Conservation (phyloP, 37 sponge, comb jelly and placozoan genomes). For the Agelas oroides region DNA sequence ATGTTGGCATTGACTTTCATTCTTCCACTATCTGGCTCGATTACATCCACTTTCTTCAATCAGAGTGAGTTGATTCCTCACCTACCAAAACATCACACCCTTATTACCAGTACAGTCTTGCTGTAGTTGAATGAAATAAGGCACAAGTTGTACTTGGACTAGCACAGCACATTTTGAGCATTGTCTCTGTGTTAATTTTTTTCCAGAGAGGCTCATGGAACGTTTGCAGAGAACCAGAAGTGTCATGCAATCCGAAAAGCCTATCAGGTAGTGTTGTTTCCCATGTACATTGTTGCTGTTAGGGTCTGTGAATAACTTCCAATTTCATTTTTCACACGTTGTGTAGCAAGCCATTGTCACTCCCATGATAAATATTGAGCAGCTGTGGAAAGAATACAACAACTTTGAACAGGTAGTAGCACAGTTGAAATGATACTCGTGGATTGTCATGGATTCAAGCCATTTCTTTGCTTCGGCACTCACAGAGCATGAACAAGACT, state of each 20-base stretch:
- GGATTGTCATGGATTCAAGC: no score
- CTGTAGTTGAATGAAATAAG: no score
- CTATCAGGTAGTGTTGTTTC: slow-evolving; percentile 63
- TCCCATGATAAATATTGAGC: slow-evolving; percentile 83
- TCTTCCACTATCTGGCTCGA: slow-evolving; percentile 92
- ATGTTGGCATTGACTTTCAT: slow-evolving; percentile 92
- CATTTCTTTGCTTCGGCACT: not conserved
- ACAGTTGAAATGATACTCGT: not conserved
- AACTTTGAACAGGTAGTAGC: slow-evolving; percentile 75
- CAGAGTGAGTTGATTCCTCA: slow-evolving; percentile 87
- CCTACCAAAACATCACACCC: no score
- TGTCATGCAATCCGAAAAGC: slow-evolving; percentile 72
- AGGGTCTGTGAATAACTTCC: not conserved
- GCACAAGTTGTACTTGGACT: no score
- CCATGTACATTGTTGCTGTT: not conserved
- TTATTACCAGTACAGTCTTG: no score
- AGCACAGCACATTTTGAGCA: no score
- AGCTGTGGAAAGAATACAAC: slow-evolving; percentile 93
- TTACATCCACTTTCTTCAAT: slow-evolving; percentile 85
- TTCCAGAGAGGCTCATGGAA: slow-evolving; percentile 69
- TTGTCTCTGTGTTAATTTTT: no score
- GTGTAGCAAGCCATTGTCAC: slow-evolving; percentile 63
- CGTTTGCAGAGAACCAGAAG: slow-evolving; percentile 96
- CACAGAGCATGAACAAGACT: slow-evolving; percentile 75
- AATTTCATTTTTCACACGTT: not conserved